Percentiles rank a stretch among this genome's conserved stretches.
phyloP scores from a whole-genome alignment of 2,113 vertebrate genomes.

The Hippoglossus stenolepis region DNA sequence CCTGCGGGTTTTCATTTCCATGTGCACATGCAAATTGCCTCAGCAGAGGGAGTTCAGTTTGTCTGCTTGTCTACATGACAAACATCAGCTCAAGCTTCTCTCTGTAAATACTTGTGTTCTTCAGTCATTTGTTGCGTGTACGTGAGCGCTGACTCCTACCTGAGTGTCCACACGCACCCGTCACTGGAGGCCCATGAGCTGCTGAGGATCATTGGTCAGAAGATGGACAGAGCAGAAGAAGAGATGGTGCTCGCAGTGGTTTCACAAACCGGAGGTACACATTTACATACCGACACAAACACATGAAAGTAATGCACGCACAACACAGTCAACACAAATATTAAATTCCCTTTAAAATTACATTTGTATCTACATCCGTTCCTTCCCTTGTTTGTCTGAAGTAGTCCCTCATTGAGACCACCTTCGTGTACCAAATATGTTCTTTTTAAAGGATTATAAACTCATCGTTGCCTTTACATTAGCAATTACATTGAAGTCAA shows the following conservation, averaged over 20 bases:
- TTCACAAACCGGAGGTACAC: constrained; percentile 87
- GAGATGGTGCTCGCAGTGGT: constrained; percentile 89
- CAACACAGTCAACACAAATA: too few relatives aligned
- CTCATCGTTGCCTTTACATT: too few relatives aligned
- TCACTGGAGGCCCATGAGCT: constrained; percentile 91
- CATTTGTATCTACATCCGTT: too few relatives aligned
- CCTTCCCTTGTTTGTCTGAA: too few relatives aligned
- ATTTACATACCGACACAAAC: background rate
- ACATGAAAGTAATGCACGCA: background rate
- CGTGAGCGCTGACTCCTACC: constrained; percentile 93
- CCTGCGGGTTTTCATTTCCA: constrained; percentile 28
- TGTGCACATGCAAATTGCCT: constrained; percentile 34
- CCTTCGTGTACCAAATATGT: too few relatives aligned
- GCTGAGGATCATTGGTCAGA: constrained; percentile 88
- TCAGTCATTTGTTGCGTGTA: constrained; percentile 94
- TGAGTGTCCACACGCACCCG: constrained; percentile 91
- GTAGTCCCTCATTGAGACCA: too few relatives aligned
- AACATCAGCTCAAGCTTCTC: background rate
- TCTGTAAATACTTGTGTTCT: constrained; percentile 37
- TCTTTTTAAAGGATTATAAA: too few relatives aligned
- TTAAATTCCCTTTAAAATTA: background rate
- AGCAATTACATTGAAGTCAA: background rate
- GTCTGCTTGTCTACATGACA: background rate
- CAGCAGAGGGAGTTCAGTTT: background rate
- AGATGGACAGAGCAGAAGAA: constrained; percentile 89